These are phyloP conservation scores for Barnardius zonarius DNA, from an alignment of 2,113 vertebrate species.

Conservation along the genomic window DNA sequence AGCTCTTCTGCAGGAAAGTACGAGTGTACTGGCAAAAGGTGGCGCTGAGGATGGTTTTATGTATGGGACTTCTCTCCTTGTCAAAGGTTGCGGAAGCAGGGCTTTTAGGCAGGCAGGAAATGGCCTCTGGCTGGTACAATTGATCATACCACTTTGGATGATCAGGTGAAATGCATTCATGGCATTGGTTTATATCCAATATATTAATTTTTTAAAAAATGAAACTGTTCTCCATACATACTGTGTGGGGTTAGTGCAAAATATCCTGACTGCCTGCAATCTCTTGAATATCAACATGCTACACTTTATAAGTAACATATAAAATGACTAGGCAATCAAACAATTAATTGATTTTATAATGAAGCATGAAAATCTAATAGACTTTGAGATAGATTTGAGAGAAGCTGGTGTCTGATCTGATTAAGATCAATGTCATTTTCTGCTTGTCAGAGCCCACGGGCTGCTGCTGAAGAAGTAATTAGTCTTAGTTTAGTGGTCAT, in stretches of 20 bases:
- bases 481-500: neutral
- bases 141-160: neutral
- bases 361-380: slow-evolving; percentile 50
- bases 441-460: neutral
- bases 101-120: neutral
- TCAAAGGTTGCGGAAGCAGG: neutral
- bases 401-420: slow-evolving; percentile 49
- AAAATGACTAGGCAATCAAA: slow-evolving; percentile 28
- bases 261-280: neutral
- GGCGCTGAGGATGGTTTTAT: neutral
- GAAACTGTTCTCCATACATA: neutral
- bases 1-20: neutral
- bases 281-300: neutral
- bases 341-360: slow-evolving; percentile 59
- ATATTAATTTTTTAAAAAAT: neutral
- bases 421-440: slow-evolving; percentile 50
- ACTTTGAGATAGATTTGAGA: slow-evolving; percentile 18
- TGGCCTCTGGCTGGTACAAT: neutral
- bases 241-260: neutral
- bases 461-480: neutral
- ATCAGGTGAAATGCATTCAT: neutral
- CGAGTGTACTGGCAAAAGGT: neutral
- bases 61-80: neutral
- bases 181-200: neutral
- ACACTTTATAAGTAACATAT: neutral